These are phyloP conservation scores for Callocephalon fimbriatum DNA, from an alignment of 2,113 vertebrate genomes.

Conservation along the genomic window DNA sequence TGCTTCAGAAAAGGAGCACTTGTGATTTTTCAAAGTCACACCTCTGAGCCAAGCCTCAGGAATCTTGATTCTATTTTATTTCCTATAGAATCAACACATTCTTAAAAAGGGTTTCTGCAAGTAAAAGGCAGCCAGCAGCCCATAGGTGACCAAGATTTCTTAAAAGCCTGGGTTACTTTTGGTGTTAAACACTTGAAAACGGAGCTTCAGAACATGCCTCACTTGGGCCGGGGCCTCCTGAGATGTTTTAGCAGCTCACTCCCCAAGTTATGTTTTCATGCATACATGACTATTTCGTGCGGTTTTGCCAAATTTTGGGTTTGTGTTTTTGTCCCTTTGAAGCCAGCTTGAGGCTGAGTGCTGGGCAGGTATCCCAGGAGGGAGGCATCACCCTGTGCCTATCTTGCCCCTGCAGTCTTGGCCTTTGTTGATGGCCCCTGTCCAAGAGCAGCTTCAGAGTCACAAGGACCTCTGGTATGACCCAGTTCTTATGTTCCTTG, in stretches of 20 bases:
- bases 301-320: not conserved
- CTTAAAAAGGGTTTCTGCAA: not conserved
- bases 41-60: not conserved
- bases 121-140: not conserved
- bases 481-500: not conserved
- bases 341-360: not conserved
- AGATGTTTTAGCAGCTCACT: not conserved
- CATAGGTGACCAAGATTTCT: not conserved
- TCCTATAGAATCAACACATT: not conserved
- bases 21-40: not conserved
- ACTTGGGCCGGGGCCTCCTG: not conserved
- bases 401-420: accelerated
- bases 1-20: not conserved
- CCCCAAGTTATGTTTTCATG: not conserved
- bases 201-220: not conserved
- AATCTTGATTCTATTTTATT: not conserved
- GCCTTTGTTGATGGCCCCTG: not conserved
- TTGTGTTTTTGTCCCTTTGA: not conserved
- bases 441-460: not conserved
- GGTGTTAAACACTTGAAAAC: not conserved
- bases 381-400: not conserved
- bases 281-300: not conserved
- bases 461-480: not conserved
- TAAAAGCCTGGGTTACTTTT: not conserved
- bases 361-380: not conserved